Evolutionary conservation across 1,140 invertebrate genomes (phyloP), one percentile per base, ranked within the genome.

Genomic region (Alviniconcha marisindica): DNA sequence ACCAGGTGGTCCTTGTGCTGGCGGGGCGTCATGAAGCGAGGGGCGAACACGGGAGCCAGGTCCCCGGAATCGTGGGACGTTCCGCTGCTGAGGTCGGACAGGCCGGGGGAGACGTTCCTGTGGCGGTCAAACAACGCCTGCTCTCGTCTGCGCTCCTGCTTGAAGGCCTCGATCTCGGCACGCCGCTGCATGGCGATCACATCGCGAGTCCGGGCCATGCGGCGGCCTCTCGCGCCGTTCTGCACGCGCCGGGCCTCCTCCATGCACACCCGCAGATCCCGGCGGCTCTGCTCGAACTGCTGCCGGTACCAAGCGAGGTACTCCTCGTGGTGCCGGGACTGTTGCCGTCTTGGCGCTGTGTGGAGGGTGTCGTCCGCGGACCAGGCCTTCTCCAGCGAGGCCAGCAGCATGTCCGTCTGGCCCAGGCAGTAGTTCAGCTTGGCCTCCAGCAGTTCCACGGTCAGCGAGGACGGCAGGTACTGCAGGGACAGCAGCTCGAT

Each of bases 341-440:
- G 81, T 12, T 7, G 42, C 4, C 2, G 44, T 69, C 44, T 42
- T 31, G 36, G n/a, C 56, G 66, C 24, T 24, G 66, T 18, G 15
- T 69, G 15, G n/a, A 56, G 51, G 38, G 88, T 84, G 28, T 88
- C 86, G 14, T 36, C 15, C 54, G 54, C 82, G n/a, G 83, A 83
- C 88, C 88, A 89, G 0, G 84, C 82, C 24, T 91, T 90, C 24
- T 92, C 91, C 28, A 92, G 73, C 1, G 89, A 86, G 24, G 89
- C 83, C 24, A 92, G 86, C 14, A 92, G 80, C 2, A 87, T 81
- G 83, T 92, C 92, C 15, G 92, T 92, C 83, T 92, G 92, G 14
- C 91, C 91, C 82, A 92, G 89, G 71, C 89, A 88, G 83, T 92
- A 91, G 81, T 92, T 92, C 4, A 92, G 83, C 63, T 92, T 91